These are phyloP conservation scores for Leptatherina wallacei DNA, from an alignment of 2,797 vertebrate genomes.

Conservation along the genomic window DNA sequence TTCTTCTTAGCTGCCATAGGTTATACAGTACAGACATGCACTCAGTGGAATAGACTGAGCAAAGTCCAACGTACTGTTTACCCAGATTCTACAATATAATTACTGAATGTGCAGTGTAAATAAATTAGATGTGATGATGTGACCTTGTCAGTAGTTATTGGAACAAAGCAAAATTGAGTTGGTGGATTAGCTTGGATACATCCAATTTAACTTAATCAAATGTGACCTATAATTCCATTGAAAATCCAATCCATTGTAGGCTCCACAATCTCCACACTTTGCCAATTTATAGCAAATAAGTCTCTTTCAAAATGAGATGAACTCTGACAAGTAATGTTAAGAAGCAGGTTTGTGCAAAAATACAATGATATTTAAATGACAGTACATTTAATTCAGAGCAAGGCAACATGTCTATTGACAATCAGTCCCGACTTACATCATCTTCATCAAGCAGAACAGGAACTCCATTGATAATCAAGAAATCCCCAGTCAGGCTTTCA, in stretches of 20 bases:
- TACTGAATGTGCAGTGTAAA: constrained; percentile 34
- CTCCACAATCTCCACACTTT: constrained; percentile 18
- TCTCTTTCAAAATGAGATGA: constrained; percentile 15
- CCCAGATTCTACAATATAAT: constrained; percentile 33
- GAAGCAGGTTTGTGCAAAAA: background rate
- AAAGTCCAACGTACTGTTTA: constrained; percentile 23
- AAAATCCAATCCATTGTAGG: constrained; percentile 32
- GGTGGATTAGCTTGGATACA: constrained; percentile 15
- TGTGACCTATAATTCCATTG: constrained; percentile 52
- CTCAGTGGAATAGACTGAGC: constrained; percentile 31
- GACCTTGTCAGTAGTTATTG: constrained; percentile 15
- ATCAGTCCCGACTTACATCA: constrained; percentile 8
- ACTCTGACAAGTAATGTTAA: background rate
- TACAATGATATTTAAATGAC: background rate
- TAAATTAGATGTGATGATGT: constrained; percentile 34
- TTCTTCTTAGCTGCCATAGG: constrained; percentile 12
- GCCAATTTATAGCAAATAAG: constrained; percentile 17
- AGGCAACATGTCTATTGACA: background rate
- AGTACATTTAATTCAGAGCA: background rate
- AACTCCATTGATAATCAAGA: constrained; percentile 36
- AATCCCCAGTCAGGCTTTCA: constrained; percentile 15
- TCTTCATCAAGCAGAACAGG: constrained; percentile 24
- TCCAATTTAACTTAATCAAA: constrained; percentile 42
- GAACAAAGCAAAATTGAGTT: constrained; percentile 27
- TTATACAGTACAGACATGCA: constrained; percentile 14